Evolutionary conservation across 2,797 vertebrate genomes (phyloP).

Genomic region (Onychomys arenicola): DNA sequence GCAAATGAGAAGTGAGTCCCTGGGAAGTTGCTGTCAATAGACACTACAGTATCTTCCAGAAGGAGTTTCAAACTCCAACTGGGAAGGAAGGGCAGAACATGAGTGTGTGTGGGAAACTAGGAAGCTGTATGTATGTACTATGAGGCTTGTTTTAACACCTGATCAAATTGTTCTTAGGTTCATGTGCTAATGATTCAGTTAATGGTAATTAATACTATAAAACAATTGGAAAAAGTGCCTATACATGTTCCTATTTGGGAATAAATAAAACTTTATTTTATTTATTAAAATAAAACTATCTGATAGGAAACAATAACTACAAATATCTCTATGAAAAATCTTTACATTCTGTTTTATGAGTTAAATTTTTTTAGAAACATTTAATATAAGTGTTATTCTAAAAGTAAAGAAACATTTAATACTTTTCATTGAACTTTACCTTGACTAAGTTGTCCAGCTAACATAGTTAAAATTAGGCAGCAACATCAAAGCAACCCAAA

Average conservation of each 20-base stretch:
- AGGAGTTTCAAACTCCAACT: neutral
- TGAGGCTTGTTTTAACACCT: neutral
- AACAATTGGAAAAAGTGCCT: neutral
- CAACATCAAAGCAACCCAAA: neutral
- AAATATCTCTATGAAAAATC: slow-evolving; percentile 49
- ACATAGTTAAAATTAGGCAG: neutral
- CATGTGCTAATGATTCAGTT: neutral
- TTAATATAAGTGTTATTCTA: neutral
- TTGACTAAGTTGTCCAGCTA: neutral
- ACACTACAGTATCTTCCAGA: neutral
- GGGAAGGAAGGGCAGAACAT: neutral
- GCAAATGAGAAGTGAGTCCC: neutral
- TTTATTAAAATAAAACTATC: neutral
- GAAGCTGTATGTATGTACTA: neutral
- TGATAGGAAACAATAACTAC: neutral
- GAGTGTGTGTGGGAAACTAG: neutral
- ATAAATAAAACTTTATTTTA: slow-evolving; percentile 7
- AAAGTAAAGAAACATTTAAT: slow-evolving; percentile 15
- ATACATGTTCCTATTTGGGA: neutral
- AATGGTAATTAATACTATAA: neutral
- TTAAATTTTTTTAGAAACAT: slow-evolving; percentile 53
- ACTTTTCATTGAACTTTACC: neutral
- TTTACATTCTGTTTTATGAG: slow-evolving; percentile 39
- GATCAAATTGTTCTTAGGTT: neutral
- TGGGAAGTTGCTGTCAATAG: neutral